phyloP scores from a whole-genome alignment of 2,888 invertebrate species.

The Drosophila niveifrons region DNA sequence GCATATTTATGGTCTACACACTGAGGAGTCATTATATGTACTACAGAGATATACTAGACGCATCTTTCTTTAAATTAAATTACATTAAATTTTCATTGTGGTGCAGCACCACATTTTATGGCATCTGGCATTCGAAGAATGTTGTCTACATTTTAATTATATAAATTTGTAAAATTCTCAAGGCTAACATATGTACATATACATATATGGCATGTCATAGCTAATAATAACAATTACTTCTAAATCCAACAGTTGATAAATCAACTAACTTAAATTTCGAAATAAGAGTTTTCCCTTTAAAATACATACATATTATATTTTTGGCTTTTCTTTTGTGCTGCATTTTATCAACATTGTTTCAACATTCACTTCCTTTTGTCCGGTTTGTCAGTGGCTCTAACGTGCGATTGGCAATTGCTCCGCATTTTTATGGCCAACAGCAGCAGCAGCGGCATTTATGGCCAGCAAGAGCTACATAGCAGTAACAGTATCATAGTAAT shows the following conservation, averaged over 20 bases:
- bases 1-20: constrained; percentile 63
- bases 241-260: neutral
- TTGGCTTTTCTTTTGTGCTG: constrained; percentile 3
- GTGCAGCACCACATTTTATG: constrained; percentile 24
- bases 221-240: constrained; percentile 7
- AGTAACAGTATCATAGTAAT: constrained; percentile 57
- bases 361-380: constrained; percentile 39
- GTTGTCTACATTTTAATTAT: constrained; percentile 35
- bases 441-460: constrained; percentile 62
- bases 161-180: constrained; percentile 24
- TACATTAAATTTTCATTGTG: constrained; percentile 56
- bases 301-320: constrained; percentile 14
- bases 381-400: constrained; percentile 26
- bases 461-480: constrained; percentile 75
- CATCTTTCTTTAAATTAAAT: constrained; percentile 66
- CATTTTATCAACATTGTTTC: constrained; percentile 17
- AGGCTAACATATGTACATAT: no score
- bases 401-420: constrained; percentile 54
- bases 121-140: constrained; percentile 49
- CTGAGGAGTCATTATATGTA: constrained; percentile 23
- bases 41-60: constrained; percentile 35
- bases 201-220: neutral
- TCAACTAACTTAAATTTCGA: neutral
- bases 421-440: constrained; percentile 57
- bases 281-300: constrained; percentile 13